Evolutionary conservation across 2,797 vertebrate genomes (phyloP), one percentile per base, ranked within the genome.

Genomic region (Buceros bicornis): DNA sequence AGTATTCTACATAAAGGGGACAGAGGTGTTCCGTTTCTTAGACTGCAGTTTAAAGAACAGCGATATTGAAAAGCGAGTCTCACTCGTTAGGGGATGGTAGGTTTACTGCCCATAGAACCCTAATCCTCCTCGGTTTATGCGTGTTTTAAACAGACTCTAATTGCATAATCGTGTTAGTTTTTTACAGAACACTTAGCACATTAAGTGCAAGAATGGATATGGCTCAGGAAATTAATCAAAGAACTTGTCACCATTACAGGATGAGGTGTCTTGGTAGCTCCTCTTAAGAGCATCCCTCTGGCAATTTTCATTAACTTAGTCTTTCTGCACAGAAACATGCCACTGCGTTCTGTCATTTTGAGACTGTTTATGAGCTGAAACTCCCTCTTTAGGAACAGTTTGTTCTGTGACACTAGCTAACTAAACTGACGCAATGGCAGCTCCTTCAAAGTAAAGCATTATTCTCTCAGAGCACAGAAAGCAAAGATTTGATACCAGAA

Each of bases 231-330:
- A 95, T 50, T 40, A 93, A 90, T 95, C 90, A 89, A 80, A 73
- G 78, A 93, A 76, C 87, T 89, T 93, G 93, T 96, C 92, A 92
- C 53, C 29, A 3, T 67, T 89, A 70, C 48, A 82, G 78, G 45
- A 87, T 56, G 60, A 89, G 78, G 88, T 90, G 80, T 60, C 58
- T 82, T 66, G 71, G 62, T 84, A 84, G 70, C 81, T 93, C 66
- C 77, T 95, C 93, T 83, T 90, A 82, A 96, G 93, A 70, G 93
- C 90, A 84, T 82, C 92, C 96, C 95, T 94, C 80, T 0, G 18
- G 94, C 94, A 84, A 89, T 95, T 93, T 91, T 95, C 94, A 95
- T 94, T 94, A 93, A 71, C 70, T 92, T 62, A 48, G 88, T 47
- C 64, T 78, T 91, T 94, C 88, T 94, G 80, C 80, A 70, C 43